Percentiles rank a stretch among this genome's conserved stretches.
Evolutionary conservation across 2,797 vertebrate species (phyloP).

Genomic region (Luscinia megarhynchos): DNA sequence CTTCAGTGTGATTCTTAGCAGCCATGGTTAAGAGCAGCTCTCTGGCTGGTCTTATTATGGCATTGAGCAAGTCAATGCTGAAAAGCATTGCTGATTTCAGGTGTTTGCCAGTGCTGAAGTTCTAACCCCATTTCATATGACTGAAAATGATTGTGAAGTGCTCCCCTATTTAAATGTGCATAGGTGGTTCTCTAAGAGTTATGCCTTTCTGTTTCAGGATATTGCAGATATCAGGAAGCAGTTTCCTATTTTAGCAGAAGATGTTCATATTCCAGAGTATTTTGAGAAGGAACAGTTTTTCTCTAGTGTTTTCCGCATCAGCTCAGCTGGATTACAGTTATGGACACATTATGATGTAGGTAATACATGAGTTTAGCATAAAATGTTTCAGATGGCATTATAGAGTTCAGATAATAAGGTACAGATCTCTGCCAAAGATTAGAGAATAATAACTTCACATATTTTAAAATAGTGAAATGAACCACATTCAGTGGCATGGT

Average conservation of each 20-base stretch:
- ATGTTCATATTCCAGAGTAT: conserved; percentile 88
- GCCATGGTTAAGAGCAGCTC: not conserved
- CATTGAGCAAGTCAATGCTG: not conserved
- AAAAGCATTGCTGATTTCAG: not conserved
- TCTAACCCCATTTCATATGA: not conserved
- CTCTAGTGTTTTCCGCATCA: conserved; percentile 96
- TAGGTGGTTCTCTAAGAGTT: not conserved
- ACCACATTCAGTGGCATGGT: not conserved
- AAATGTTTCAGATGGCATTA: not conserved
- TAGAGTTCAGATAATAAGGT: not conserved
- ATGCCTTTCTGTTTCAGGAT: conserved; percentile 80
- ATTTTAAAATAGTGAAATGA: not conserved
- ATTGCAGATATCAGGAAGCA: conserved; percentile 91
- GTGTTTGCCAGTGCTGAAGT: not conserved
- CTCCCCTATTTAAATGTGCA: not conserved
- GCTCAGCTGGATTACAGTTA: conserved; percentile 91
- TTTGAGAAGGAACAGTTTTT: conserved; percentile 91
- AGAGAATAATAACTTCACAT: not conserved
- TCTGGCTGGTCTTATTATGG: not conserved
- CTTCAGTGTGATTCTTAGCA: not conserved
- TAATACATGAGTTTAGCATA: not conserved
- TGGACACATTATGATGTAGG: conserved; percentile 98
- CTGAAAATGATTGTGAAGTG: not conserved
- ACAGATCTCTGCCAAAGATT: not conserved
- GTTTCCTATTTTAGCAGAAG: conserved; percentile 88